Evolutionary conservation across 2,797 vertebrate genomes (phyloP).

Genomic region (Cercopithecus diana): DNA sequence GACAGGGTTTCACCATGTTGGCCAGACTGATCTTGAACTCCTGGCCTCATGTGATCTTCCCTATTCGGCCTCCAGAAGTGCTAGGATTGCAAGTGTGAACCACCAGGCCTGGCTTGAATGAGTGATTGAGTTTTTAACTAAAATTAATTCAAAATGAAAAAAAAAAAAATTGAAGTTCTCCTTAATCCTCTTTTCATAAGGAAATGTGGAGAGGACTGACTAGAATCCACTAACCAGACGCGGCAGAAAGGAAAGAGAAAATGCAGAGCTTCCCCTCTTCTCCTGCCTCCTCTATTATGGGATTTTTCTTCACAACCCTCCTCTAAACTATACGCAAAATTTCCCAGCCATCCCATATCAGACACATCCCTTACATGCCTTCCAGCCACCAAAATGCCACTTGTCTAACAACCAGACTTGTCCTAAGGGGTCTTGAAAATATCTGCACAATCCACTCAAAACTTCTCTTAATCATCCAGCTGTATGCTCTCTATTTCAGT

Average conservation of each 20-base stretch:
- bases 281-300: background rate
- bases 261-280: background rate
- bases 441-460: background rate
- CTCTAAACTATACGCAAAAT: background rate
- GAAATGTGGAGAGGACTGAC: background rate
- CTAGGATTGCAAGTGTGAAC: background rate
- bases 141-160: conserved; percentile 32
- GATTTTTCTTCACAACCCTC: background rate
- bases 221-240: background rate
- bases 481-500: background rate
- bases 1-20: background rate
- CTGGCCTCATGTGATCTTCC: background rate
- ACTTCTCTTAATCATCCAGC: background rate
- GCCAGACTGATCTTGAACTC: background rate
- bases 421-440: background rate
- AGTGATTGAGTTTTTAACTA: conserved; percentile 6
- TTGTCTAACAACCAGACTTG: background rate
- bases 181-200: conserved; percentile 22
- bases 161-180: background rate
- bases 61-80: background rate
- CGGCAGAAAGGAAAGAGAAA: background rate
- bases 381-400: background rate
- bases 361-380: background rate
- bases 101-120: background rate
- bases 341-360: background rate